Conservation (phyloP, 1,140 invertebrate species). For the Grapholita molesta region DNA sequence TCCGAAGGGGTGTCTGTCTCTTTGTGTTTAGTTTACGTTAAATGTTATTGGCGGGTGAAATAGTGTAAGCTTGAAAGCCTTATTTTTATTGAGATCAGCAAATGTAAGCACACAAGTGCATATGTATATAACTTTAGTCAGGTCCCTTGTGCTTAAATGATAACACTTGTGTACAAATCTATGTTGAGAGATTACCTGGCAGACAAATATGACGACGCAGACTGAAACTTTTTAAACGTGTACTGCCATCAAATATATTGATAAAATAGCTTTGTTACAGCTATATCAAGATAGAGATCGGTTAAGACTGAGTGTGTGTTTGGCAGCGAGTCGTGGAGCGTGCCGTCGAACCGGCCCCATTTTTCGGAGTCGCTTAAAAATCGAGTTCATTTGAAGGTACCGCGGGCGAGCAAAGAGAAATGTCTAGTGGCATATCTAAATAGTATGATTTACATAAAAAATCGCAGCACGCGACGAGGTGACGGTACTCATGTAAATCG, state of each 20-base stretch:
- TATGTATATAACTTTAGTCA: no score
- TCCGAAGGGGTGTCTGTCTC: background rate
- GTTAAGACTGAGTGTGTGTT: background rate
- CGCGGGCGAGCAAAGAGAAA: slow-evolving; percentile 46
- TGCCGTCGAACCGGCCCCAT: slow-evolving; percentile 1
- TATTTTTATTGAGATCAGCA: background rate
- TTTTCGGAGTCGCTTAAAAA: slow-evolving; percentile 17
- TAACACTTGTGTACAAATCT: no score
- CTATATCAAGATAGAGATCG: background rate
- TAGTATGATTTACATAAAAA: slow-evolving; percentile 75
- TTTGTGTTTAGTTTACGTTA: background rate
- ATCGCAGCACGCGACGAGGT: slow-evolving; percentile 64
- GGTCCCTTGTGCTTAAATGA: no score
- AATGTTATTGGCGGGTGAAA: background rate
- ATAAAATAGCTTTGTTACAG: background rate
- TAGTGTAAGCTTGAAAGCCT: background rate
- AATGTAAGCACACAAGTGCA: no score
- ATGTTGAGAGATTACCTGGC: no score
- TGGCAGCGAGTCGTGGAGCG: background rate
- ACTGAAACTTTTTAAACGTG: no score
- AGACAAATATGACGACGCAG: no score
- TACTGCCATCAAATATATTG: background rate
- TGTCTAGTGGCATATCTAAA: slow-evolving; percentile 66
- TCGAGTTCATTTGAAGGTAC: slow-evolving; percentile 19
- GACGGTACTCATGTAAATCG: slow-evolving; percentile 61